Conservation (phyloP, 2,888 invertebrate species). For the Pristionchus japonicus region DNA sequence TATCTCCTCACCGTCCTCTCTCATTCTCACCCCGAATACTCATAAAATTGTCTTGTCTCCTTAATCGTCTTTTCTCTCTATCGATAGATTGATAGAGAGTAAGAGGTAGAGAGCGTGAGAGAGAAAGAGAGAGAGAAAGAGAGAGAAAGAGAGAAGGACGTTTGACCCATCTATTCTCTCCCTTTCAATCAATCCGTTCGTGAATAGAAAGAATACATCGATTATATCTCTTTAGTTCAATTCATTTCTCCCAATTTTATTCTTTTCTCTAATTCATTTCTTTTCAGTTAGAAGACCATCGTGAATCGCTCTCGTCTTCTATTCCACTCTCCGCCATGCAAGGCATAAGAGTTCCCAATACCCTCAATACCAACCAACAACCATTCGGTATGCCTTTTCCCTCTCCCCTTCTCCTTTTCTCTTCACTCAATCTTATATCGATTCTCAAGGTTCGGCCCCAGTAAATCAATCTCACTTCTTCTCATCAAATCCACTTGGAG, state of each 20-base stretch:
- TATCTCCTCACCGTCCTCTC: background rate
- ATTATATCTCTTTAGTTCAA: background rate
- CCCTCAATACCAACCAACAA: conserved; percentile 18
- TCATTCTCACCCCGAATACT: background rate
- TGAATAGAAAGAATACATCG: background rate
- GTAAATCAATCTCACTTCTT: conserved; percentile 28
- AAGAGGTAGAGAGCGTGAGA: too few relatives aligned
- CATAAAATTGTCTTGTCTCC: conserved; percentile 21
- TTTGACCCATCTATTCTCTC: conserved; percentile 21
- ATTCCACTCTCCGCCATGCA: conserved; percentile 23
- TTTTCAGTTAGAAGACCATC: conserved; percentile 32
- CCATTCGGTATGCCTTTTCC: background rate
- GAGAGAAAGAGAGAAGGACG: background rate
- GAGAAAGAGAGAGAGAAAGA: too few relatives aligned
- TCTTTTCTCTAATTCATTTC: background rate
- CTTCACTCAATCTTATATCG: too few relatives aligned
- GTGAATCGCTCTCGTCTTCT: background rate
- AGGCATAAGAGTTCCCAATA: background rate
- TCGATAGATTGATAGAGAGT: too few relatives aligned
- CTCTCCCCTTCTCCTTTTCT: background rate
- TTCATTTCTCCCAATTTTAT: background rate
- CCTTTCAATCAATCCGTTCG: background rate
- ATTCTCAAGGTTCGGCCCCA: conserved; percentile 43
- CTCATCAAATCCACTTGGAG: background rate
- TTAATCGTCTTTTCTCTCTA: conserved; percentile 23